Percentiles rank a stretch among this genome's conserved stretches.
Evolutionary conservation across 2,888 invertebrate species (phyloP).

Genomic region (Steromphala cineraria): DNA sequence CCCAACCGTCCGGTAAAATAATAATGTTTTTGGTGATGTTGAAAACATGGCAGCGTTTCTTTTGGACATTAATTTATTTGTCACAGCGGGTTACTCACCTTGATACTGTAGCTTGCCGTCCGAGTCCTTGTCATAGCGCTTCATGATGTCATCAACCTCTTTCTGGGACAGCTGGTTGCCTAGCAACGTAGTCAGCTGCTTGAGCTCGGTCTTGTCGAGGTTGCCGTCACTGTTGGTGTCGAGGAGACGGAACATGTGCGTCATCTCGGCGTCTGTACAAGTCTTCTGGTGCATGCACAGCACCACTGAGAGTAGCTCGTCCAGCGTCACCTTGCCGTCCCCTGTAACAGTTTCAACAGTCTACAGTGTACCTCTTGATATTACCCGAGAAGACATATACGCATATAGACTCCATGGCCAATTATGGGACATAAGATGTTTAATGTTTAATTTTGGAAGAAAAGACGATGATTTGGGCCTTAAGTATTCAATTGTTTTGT

Average conservation of each 20-base stretch:
- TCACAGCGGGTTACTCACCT: conserved; percentile 27
- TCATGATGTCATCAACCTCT: conserved; percentile 51
- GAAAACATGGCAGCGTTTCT: too few species aligned
- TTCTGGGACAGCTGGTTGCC: conserved; percentile 40
- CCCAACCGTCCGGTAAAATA: too few species aligned
- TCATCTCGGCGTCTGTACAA: conserved; percentile 85
- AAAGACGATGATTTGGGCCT: too few species aligned
- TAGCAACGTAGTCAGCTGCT: conserved; percentile 40
- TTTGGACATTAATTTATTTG: too few species aligned
- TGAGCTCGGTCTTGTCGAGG: conserved; percentile 41
- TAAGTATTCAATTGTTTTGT: too few species aligned
- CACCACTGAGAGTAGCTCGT: conserved; percentile 99
- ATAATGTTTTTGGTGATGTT: too few species aligned
- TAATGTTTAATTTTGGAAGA: too few species aligned
- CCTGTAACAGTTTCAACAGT: conserved; percentile 80
- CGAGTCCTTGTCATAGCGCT: conserved; percentile 90
- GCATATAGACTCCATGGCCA: too few species aligned
- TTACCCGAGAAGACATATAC: too few species aligned
- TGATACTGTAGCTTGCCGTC: conserved; percentile 81
- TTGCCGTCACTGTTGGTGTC: conserved; percentile 45
- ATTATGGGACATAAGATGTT: too few species aligned
- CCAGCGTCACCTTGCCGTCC: conserved; percentile 99
- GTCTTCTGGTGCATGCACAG: conserved; percentile 80
- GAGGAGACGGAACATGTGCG: conserved; percentile 44
- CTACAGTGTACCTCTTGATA: too few species aligned